Percentiles rank a stretch among this genome's conserved stretches.
Conservation (phyloP, 2,888 invertebrate genomes). For the Diaperis boleti region DNA sequence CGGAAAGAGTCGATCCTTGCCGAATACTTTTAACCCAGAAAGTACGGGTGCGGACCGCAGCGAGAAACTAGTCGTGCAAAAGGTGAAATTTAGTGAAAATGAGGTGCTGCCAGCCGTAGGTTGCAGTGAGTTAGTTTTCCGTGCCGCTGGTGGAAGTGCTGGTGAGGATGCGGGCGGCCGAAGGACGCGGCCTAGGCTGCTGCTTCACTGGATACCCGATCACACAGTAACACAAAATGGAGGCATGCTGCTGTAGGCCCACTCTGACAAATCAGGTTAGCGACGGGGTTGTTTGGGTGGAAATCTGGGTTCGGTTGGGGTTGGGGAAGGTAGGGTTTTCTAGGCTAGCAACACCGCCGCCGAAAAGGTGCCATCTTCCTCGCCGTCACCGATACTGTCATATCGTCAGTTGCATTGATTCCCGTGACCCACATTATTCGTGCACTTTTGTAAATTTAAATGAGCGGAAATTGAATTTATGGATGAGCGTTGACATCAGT, state of each 20-base stretch:
- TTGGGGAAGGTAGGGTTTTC: not conserved
- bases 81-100: constrained; percentile 52
- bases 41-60: constrained; percentile 62
- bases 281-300: constrained; percentile 22
- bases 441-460: not conserved
- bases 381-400: constrained; percentile 18
- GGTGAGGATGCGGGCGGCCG: constrained; percentile 46
- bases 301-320: not conserved
- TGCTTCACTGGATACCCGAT: constrained; percentile 45
- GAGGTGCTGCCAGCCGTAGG: constrained; percentile 55
- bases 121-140: constrained; percentile 33
- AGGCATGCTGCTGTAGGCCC: constrained; percentile 61
- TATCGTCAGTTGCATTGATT: constrained; percentile 40
- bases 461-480: not conserved
- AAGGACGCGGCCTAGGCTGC: constrained; percentile 44
- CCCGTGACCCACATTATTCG: constrained; percentile 38
- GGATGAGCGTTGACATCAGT: not conserved
- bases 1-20: constrained; percentile 54
- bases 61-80: constrained; percentile 49
- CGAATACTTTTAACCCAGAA: constrained; percentile 59
- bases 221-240: constrained; percentile 57
- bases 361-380: constrained; percentile 10
- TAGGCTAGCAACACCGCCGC: constrained; percentile 4
- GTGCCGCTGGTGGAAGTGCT: constrained; percentile 17
- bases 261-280: constrained; percentile 65